Evolutionary conservation across 2,797 vertebrate species (phyloP).

Genomic region (Momotus momota): DNA sequence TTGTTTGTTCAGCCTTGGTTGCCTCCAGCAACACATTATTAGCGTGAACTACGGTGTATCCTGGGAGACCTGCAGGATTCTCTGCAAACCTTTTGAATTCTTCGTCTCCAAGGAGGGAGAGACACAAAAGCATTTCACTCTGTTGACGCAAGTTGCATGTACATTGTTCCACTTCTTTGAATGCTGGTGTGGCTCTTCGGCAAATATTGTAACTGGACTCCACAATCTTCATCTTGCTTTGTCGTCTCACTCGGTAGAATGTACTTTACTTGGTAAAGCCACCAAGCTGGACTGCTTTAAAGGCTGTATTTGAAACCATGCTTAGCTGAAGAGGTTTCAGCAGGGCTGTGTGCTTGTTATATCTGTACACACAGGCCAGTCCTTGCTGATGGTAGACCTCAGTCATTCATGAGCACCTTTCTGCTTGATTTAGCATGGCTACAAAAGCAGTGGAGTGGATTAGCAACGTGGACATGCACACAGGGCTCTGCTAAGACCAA

Average conservation of each 20-base stretch:
- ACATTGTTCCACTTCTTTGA: conserved; percentile 1
- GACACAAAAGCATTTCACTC: conserved; percentile 31
- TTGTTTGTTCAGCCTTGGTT: conserved; percentile 75
- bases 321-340: background rate
- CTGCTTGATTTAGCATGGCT: background rate
- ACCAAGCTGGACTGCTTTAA: background rate
- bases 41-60: conserved; percentile 66
- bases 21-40: conserved; percentile 77
- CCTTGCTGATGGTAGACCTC: background rate
- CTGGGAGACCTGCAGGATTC: conserved; percentile 73
- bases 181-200: background rate
- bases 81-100: conserved; percentile 63
- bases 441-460: background rate
- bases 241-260: background rate
- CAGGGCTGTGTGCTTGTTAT: background rate
- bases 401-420: background rate
- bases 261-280: background rate
- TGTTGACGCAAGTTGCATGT: background rate
- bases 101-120: conserved; percentile 20
- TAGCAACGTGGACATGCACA: background rate
- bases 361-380: background rate
- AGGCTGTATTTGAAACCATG: background rate
- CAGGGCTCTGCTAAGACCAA: background rate
- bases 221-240: background rate
- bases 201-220: background rate